phyloP scores from a whole-genome alignment of 2,888 invertebrate species.

The Flabesymbios commensalis region DNA sequence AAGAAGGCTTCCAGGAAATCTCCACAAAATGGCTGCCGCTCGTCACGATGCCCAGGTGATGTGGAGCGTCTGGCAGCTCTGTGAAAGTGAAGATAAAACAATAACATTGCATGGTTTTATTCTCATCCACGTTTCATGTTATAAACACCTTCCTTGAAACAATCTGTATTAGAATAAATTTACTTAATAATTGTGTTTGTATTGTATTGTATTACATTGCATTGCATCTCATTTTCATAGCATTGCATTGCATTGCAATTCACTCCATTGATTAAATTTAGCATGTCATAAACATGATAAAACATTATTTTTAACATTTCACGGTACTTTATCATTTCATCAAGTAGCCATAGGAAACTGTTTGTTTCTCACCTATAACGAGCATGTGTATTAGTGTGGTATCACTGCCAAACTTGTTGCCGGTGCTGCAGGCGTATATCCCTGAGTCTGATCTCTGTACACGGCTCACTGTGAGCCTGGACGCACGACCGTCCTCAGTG shows the following conservation, averaged over 20 bases:
- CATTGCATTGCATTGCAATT: no score
- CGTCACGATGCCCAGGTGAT: slow-evolving; percentile 81
- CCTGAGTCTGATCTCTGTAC: slow-evolving; percentile 88
- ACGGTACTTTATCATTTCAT: no score
- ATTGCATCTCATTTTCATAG: no score
- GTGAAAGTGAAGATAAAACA: slow-evolving; percentile 44
- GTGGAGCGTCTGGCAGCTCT: slow-evolving; percentile 88
- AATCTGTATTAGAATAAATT: not conserved
- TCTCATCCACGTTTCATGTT: not conserved
- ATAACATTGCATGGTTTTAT: not conserved
- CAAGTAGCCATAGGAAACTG: not conserved
- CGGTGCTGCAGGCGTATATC: slow-evolving; percentile 82
- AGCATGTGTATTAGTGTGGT: slow-evolving; percentile 88
- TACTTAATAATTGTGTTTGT: not conserved
- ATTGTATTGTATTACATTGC: no score
- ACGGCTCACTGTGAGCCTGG: slow-evolving; percentile 81
- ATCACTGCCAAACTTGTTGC: slow-evolving; percentile 87
- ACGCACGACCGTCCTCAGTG: slow-evolving; percentile 64
- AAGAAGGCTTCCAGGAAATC: slow-evolving; percentile 85
- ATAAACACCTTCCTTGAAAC: not conserved
- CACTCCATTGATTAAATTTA: no score
- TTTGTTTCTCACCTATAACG: slow-evolving; percentile 63
- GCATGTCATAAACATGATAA: no score
- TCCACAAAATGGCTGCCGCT: slow-evolving; percentile 83
- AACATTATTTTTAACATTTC: no score